Evolutionary conservation across 2,888 invertebrate genomes (phyloP).

Genomic region (Phrixothrix hirtus): DNA sequence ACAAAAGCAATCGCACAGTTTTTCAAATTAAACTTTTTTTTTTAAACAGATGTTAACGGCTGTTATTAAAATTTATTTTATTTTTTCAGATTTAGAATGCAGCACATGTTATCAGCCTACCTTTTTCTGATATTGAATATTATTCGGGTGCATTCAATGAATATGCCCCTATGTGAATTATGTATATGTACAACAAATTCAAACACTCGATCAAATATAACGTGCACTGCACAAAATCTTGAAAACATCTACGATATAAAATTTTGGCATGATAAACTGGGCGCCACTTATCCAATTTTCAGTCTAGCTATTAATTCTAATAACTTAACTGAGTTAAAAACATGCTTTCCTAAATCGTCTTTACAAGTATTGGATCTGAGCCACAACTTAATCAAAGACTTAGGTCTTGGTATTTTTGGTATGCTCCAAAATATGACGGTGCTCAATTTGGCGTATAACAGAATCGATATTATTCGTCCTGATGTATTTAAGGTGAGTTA

Average conservation of each 20-base stretch:
- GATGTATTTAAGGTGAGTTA: conserved; percentile 9
- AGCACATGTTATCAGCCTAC: no score
- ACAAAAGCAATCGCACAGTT: no score
- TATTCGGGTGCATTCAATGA: no score
- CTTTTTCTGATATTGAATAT: no score
- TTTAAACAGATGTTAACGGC: no score
- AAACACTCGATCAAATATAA: conserved; percentile 5
- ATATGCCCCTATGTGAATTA: conserved; percentile 12
- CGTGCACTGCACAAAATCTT: neutral
- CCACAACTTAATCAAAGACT: conserved; percentile 63
- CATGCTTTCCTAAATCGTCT: conserved; percentile 58
- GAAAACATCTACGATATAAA: neutral
- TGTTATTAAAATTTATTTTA: no score
- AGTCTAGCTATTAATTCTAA: conserved; percentile 1
- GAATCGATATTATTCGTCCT: conserved; percentile 64
- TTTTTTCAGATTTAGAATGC: no score
- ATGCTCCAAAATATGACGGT: conserved; percentile 63
- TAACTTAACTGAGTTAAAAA: conserved; percentile 48
- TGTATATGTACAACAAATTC: conserved; percentile 12
- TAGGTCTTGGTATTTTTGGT: conserved; percentile 65
- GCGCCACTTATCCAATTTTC: conserved; percentile 6
- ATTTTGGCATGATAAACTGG: conserved; percentile 4
- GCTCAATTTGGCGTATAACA: conserved; percentile 71
- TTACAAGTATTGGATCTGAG: conserved; percentile 64
- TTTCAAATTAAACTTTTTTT: no score